Conservation (phyloP, 2,113 vertebrate genomes). For the Tenrec ecaudatus region DNA sequence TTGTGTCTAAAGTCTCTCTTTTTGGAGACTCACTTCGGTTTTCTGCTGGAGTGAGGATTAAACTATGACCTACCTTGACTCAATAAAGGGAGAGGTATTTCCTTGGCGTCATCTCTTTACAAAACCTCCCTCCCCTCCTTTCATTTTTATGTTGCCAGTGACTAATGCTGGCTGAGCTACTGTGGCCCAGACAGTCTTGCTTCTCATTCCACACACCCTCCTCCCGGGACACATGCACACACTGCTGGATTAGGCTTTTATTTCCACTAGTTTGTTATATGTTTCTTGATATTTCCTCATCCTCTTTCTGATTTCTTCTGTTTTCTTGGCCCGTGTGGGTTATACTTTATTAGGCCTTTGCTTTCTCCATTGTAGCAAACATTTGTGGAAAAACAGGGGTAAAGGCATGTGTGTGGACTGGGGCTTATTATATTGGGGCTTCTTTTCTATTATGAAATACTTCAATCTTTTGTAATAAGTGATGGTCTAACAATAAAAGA, state of each 20-base stretch:
- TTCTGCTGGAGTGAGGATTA: neutral
- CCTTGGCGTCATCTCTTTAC: rapidly evolving
- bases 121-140: rapidly evolving
- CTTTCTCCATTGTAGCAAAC: neutral
- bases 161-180: neutral
- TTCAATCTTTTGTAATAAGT: constrained; percentile 20
- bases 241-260: no score
- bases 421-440: neutral
- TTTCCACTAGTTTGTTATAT: neutral
- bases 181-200: neutral
- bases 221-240: neutral
- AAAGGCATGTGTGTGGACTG: neutral
- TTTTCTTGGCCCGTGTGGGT: neutral
- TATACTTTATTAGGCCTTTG: neutral
- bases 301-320: neutral
- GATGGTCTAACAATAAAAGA: neutral
- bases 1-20: neutral
- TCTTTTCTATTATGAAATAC: neutral
- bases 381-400: neutral
- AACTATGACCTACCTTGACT: rapidly evolving
- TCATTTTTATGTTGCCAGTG: neutral
- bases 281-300: neutral
- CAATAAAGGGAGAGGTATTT: neutral
- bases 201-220: neutral
- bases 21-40: neutral